phyloP scores from a whole-genome alignment of 2,797 vertebrate species.

The Siniperca undulata region DNA sequence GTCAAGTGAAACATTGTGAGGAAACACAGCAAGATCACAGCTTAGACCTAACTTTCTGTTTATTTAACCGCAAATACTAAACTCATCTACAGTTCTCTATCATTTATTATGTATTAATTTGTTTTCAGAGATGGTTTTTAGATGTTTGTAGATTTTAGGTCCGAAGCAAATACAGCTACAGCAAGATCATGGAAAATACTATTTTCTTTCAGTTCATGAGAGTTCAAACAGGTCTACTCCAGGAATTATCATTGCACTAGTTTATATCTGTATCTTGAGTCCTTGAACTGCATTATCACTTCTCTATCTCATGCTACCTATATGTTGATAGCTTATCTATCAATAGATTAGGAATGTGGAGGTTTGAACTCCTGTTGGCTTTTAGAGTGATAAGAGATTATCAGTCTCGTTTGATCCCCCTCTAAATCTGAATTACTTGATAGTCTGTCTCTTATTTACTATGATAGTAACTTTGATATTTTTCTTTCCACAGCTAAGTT shows the following conservation, averaged over 20 bases:
- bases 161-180: neutral
- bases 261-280: conserved; percentile 23
- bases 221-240: conserved; percentile 7
- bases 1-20: conserved; percentile 41
- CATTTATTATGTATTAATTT: neutral
- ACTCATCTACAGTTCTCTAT: neutral
- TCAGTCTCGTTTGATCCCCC: conserved; percentile 14
- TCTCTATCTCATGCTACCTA: conserved; percentile 35
- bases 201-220: neutral
- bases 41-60: neutral
- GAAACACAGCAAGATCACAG: conserved; percentile 14
- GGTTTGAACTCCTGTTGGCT: conserved; percentile 31
- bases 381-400: conserved; percentile 34
- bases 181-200: neutral
- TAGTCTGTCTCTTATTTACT: conserved; percentile 26
- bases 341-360: conserved; percentile 36
- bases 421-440: conserved; percentile 15
- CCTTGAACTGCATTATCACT: conserved; percentile 36
- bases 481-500: conserved; percentile 10
- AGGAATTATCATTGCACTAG: conserved; percentile 2
- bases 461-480: neutral
- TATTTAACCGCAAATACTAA: neutral
- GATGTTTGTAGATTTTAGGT: neutral
- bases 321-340: conserved; percentile 48
- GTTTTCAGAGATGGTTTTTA: conserved; percentile 6